These are phyloP conservation scores for Torymus auratus DNA, from an alignment of 2,888 invertebrate genomes.

Conservation along the genomic window DNA sequence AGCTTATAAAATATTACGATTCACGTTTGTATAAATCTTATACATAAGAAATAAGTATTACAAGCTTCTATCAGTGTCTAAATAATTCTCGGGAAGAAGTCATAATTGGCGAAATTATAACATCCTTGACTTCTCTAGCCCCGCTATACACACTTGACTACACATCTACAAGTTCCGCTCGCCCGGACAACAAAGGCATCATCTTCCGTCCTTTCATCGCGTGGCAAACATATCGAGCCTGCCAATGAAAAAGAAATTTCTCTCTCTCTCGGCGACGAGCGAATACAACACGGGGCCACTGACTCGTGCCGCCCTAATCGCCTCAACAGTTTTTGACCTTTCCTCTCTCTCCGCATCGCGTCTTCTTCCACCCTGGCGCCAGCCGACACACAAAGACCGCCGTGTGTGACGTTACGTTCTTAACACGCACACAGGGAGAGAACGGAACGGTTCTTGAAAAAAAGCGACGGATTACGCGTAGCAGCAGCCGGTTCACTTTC, in stretches of 20 bases:
- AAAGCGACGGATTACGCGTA: conserved; percentile 29
- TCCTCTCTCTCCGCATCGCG: neutral
- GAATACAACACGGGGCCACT: neutral
- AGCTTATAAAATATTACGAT: too few species aligned
- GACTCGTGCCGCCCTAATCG: conserved; percentile 49
- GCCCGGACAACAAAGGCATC: neutral
- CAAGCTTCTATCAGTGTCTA: too few species aligned
- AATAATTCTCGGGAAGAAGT: too few species aligned
- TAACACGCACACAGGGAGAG: neutral
- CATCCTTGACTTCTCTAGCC: too few species aligned
- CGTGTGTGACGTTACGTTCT: neutral
- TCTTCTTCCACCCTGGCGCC: neutral
- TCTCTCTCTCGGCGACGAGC: neutral
- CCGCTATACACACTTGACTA: neutral
- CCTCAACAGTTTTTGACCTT: conserved; percentile 27
- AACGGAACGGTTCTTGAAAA: conserved; percentile 12
- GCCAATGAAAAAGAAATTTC: conserved; percentile 33
- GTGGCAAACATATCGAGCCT: neutral
- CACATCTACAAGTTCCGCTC: neutral
- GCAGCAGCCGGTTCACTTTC: conserved; percentile 27
- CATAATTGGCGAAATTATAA: too few species aligned
- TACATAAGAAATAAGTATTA: too few species aligned
- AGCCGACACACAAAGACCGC: conserved; percentile 8
- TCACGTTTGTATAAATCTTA: too few species aligned
- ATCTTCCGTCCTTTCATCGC: neutral